These are phyloP conservation scores for Haliclona indistincta DNA, from an alignment of 37 sponge, comb jelly and placozoan genomes.

Conservation along the genomic window DNA sequence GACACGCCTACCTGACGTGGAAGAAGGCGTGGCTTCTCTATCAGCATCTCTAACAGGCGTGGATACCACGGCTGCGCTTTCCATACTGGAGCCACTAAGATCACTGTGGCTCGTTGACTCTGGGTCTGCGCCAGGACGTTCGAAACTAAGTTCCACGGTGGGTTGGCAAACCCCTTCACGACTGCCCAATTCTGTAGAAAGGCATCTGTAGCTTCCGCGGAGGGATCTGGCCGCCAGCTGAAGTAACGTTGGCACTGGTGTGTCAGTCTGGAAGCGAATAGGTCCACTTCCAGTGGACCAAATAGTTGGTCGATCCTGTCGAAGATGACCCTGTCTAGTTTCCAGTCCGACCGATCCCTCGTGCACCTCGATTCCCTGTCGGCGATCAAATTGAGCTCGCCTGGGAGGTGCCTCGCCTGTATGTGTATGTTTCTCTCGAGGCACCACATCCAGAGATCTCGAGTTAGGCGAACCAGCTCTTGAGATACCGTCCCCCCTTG, in stretches of 20 bases:
- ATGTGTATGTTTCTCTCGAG: conserved; percentile 31
- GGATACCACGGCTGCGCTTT: conserved; percentile 31
- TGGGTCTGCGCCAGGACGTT: background rate
- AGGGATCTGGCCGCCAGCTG: conserved; percentile 42
- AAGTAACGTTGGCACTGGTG: conserved; percentile 12
- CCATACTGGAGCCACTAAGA: conserved; percentile 7
- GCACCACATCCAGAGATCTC: conserved; percentile 38
- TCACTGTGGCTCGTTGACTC: background rate
- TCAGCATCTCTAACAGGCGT: background rate
- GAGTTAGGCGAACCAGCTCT: conserved; percentile 20
- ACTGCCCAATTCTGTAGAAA: background rate
- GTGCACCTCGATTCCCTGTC: conserved; percentile 34
- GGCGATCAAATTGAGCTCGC: conserved; percentile 21
- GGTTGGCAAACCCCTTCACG: background rate
- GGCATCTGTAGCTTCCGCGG: conserved; percentile 13
- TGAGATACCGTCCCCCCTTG: conserved; percentile 34
- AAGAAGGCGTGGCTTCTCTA: conserved; percentile 20
- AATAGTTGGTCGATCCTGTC: background rate
- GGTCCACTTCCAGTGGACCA: conserved; percentile 14
- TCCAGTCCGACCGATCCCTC: conserved; percentile 39
- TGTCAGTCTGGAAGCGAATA: conserved; percentile 21
- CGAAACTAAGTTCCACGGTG: background rate
- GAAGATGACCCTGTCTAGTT: conserved; percentile 14
- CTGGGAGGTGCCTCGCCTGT: conserved; percentile 22
- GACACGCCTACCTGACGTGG: conserved; percentile 10